Conservation (phyloP, 2,888 invertebrate species). For the Gonocerus acuteangulatus region DNA sequence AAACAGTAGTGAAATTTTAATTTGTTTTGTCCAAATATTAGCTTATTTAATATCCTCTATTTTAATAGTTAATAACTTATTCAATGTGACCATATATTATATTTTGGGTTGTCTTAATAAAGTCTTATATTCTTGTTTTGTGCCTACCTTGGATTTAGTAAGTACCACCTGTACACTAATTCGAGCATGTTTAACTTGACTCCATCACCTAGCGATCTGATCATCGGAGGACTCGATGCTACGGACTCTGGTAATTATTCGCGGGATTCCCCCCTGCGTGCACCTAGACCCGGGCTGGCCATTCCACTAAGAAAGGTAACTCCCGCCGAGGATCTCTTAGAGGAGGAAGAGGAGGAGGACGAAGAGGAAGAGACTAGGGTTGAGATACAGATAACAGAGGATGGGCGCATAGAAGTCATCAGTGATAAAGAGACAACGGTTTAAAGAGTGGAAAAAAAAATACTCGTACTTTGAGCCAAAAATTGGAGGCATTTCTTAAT, state of each 20-base stretch:
- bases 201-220: constrained; percentile 50
- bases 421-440: constrained; percentile 71
- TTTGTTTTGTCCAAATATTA: no score
- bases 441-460: constrained; percentile 38
- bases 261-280: constrained; percentile 8
- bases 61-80: no score
- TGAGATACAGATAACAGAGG: constrained; percentile 65
- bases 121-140: constrained; percentile 40
- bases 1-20: no score
- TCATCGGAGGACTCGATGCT: constrained; percentile 48
- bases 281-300: constrained; percentile 31
- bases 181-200: constrained; percentile 44
- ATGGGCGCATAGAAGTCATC: constrained; percentile 64
- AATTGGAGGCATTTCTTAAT: no score
- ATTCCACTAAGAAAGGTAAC: constrained; percentile 33
- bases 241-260: constrained; percentile 32
- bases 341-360: constrained; percentile 41
- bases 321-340: constrained; percentile 41
- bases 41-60: no score
- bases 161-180: constrained; percentile 43
- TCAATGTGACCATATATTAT: no score
- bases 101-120: no score
- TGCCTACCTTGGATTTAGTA: constrained; percentile 42
- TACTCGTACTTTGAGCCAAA: no score
- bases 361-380: constrained; percentile 52